Percentiles rank a stretch among this genome's conserved stretches.
Conservation (phyloP, 2,797 vertebrate genomes). For the Monodelphis domestica region DNA sequence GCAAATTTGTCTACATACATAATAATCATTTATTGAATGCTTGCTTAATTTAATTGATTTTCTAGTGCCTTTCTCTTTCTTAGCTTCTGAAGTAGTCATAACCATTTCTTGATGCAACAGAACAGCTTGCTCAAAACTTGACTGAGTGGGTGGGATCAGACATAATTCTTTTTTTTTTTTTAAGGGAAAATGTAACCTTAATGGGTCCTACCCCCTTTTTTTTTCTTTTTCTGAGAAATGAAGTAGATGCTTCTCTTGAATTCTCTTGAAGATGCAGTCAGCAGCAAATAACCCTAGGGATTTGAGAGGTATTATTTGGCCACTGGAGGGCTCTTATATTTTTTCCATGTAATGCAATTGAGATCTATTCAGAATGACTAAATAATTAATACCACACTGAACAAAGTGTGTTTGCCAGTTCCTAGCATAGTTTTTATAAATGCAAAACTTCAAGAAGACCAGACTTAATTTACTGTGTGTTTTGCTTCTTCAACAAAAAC, state of each 20-base stretch:
- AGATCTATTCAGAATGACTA: conserved; percentile 73
- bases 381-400: conserved; percentile 75
- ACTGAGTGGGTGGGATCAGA: conserved; percentile 66
- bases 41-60: background rate
- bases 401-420: conserved; percentile 42
- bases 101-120: conserved; percentile 45
- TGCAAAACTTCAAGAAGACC: conserved; percentile 67
- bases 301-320: conserved; percentile 69
- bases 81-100: conserved; percentile 39
- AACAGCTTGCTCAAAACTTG: conserved; percentile 57
- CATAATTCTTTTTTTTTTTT: conserved; percentile 59
- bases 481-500: conserved; percentile 77
- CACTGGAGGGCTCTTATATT: conserved; percentile 76
- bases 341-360: conserved; percentile 71
- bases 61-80: background rate
- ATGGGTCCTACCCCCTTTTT: conserved; percentile 51
- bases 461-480: conserved; percentile 76
- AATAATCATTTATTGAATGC: background rate
- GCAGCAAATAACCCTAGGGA: conserved; percentile 59
- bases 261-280: conserved; percentile 52
- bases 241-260: conserved; percentile 58
- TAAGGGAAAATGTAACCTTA: conserved; percentile 52
- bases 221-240: conserved; percentile 34
- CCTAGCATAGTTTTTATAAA: conserved; percentile 61
- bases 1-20: background rate